phyloP scores from a whole-genome alignment of 2,797 vertebrate species.

The Alcedo quadribrachys region DNA sequence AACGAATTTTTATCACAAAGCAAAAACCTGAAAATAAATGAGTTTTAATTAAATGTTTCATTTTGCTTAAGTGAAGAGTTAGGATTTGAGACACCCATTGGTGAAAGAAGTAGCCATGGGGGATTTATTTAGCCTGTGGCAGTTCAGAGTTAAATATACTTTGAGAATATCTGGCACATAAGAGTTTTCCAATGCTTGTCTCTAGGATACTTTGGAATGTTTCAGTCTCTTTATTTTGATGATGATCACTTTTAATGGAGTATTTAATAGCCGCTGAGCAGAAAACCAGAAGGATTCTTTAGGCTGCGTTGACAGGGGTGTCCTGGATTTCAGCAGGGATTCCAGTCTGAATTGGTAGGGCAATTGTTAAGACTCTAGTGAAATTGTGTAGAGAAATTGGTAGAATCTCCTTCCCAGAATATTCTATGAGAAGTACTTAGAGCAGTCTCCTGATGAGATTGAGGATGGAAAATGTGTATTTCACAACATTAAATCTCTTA shows the following conservation, averaged over 20 bases:
- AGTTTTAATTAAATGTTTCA: not conserved
- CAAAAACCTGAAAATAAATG: not conserved
- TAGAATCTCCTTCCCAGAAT: not conserved
- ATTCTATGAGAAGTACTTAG: not conserved
- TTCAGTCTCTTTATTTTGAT: not conserved
- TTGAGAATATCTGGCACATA: not conserved
- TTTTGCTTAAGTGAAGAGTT: not conserved
- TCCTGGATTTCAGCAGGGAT: not conserved
- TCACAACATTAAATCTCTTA: not conserved
- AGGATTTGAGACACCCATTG: not conserved
- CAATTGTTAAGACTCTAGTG: not conserved
- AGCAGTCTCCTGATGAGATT: not conserved
- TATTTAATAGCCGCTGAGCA: not conserved
- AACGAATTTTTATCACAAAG: not conserved
- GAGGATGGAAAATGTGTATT: not conserved
- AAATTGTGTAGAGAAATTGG: not conserved
- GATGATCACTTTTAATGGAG: not conserved
- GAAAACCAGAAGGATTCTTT: not conserved
- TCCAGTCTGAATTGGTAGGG: not conserved
- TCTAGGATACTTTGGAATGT: not conserved
- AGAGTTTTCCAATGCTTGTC: not conserved
- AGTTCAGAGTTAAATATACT: not conserved
- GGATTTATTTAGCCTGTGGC: not conserved
- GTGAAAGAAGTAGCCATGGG: not conserved
- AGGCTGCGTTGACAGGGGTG: not conserved